phyloP scores from a whole-genome alignment of 2,113 vertebrate species.

The Charina bottae region DNA sequence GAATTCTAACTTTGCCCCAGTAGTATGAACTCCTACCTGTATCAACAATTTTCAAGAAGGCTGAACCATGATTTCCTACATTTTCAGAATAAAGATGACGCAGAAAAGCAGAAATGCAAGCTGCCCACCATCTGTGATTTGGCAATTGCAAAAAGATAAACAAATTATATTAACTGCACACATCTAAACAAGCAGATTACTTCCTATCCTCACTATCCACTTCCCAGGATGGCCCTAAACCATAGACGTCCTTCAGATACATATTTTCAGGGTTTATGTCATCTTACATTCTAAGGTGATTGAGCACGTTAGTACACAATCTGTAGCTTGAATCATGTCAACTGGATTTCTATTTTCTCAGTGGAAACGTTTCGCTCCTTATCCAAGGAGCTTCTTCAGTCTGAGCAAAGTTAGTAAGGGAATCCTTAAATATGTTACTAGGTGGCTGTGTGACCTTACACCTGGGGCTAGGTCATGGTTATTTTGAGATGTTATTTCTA shows the following conservation, averaged over 20 bases:
- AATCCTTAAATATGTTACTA: too few species aligned
- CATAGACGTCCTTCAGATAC: neutral
- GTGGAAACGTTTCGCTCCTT: too few species aligned
- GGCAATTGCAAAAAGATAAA: neutral
- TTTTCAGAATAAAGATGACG: neutral
- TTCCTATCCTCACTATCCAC: neutral
- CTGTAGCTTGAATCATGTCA: too few species aligned
- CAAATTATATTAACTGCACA: conserved; percentile 25
- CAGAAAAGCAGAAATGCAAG: neutral
- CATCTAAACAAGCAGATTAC: neutral
- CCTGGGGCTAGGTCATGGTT: too few species aligned
- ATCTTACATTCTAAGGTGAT: neutral
- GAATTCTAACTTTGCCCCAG: neutral
- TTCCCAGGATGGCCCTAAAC: neutral
- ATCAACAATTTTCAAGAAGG: neutral
- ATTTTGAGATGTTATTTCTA: too few species aligned
- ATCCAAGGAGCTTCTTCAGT: too few species aligned
- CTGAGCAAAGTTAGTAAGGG: too few species aligned
- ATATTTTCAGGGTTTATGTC: fast-evolving
- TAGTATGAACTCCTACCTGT: neutral
- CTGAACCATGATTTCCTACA: neutral
- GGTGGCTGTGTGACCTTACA: too few species aligned
- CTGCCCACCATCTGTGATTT: conserved; percentile 14
- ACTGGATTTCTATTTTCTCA: too few species aligned
- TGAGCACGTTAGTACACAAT: neutral